Evolutionary conservation across 1,140 invertebrate genomes (phyloP).

Genomic region (Psilanteris sp.): DNA sequence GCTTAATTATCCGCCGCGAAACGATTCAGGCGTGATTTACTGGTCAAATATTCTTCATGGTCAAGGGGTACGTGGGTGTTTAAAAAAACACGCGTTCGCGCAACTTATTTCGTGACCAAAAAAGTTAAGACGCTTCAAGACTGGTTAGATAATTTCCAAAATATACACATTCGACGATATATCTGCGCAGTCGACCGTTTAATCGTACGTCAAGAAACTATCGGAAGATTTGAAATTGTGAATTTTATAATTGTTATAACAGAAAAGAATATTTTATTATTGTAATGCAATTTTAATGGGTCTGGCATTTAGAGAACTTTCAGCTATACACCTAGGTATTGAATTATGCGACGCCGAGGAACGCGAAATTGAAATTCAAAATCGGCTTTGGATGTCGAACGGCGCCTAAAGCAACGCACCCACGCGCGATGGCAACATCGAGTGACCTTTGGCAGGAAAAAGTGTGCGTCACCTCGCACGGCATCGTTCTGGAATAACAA

Average conservation of each 20-base stretch:
- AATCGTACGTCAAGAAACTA: too few species aligned
- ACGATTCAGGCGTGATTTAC: background rate
- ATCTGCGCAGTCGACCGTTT: too few species aligned
- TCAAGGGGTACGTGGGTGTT: conserved; percentile 17
- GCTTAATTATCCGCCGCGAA: background rate
- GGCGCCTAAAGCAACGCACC: conserved; percentile 11
- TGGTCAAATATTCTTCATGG: background rate
- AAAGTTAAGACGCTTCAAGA: too few species aligned
- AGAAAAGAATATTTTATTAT: too few species aligned
- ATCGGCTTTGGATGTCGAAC: conserved; percentile 6
- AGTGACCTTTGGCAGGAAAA: conserved; percentile 11
- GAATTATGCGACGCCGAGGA: background rate
- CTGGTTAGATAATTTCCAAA: too few species aligned
- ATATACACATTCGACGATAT: too few species aligned
- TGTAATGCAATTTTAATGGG: too few species aligned
- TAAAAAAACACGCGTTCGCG: background rate
- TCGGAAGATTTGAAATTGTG: too few species aligned
- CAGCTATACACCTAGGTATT: too few species aligned
- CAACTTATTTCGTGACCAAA: too few species aligned
- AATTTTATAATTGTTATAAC: too few species aligned
- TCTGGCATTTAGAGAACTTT: too few species aligned
- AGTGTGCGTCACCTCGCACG: conserved; percentile 26
- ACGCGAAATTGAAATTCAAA: background rate
- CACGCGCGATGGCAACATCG: conserved; percentile 1
- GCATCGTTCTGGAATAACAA: conserved; percentile 14